Base-by-base conservation (phyloP, 2,888 invertebrate genomes). In the Diaphora mendica region DNA sequence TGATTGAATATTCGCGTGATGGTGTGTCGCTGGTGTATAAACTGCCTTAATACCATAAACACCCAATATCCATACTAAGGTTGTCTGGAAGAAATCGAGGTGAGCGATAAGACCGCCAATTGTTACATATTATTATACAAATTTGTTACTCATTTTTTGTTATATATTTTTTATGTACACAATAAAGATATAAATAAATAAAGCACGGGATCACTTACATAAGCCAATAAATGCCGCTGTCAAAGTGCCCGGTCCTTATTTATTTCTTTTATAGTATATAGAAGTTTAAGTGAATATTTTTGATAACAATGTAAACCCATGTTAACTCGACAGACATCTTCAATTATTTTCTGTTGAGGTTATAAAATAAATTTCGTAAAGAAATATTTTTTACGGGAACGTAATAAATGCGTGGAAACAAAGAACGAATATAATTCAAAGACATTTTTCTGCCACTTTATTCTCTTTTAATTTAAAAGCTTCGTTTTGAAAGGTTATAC, bases 231-330 rank as follows among this genome's bases (percentile, higher is more conserved):
- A 42, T 55, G 66, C 66, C 55, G 42, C 26, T 66, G 42, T 66
- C 71, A 66, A 55, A 59, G 51, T 51, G 23, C 8, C 8, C 11
- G 3, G 11, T 33, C 33, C 30, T 67, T 71, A 71, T 67, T 59
- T 71, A 59, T 71, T 67, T 66, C 26, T 64, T 35, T 1, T 66
- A n/a, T n/a, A n/a, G n/a, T n/a, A n/a, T n/a, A n/a, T 26, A 55
- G 66, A 42, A 66, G 59, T 59, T 13, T 26, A 66, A 33, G 59
- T 39, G 65, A 66, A 65, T 17, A n/a, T 39, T 51, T 39, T 66
- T 23, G 42, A 59, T 71, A 71, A 71, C 71, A 71, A 64, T 26
- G 23, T 65, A 35, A 42, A 67, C 71, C 66, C 42, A 30, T 59
- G 33, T 67, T 59, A 66, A 67, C 66, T 15, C 42, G n/a, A 59